A percentile compares a stretch with the other conserved stretches of the same genome.
phyloP scores from a whole-genome alignment of 2,797 vertebrate species.

The Scolopax rusticola region DNA sequence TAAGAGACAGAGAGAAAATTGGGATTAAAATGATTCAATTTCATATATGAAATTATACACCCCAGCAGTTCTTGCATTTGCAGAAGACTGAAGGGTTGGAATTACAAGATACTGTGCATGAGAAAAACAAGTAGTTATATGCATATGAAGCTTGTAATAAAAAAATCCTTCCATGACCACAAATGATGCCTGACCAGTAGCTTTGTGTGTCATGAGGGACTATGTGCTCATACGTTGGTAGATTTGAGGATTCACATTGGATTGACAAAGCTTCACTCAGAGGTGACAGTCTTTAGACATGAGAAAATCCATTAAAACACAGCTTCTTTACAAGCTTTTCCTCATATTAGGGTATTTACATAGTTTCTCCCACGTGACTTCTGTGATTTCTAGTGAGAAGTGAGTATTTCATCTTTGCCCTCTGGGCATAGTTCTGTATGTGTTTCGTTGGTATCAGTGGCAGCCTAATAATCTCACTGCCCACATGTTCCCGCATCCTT shows the following conservation, averaged over 20 bases:
- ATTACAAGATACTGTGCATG: neutral
- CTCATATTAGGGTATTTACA: neutral
- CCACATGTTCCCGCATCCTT: neutral
- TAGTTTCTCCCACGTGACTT: neutral
- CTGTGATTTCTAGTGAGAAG: neutral
- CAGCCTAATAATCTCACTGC: neutral
- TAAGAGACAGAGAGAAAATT: neutral
- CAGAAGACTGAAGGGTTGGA: neutral
- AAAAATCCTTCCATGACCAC: neutral
- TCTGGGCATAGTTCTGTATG: slow-evolving; percentile 19
- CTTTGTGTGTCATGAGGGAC: neutral
- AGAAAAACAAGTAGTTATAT: neutral
- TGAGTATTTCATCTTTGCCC: slow-evolving; percentile 48
- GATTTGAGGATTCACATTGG: neutral
- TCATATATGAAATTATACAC: neutral
- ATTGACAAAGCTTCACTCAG: neutral
- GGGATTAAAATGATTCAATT: neutral
- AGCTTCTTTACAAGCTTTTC: neutral
- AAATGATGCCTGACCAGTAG: neutral
- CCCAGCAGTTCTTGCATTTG: neutral
- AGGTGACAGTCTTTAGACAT: neutral
- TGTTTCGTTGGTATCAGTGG: neutral
- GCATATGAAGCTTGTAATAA: neutral
- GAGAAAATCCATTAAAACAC: neutral
- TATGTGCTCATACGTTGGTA: neutral